Evolutionary conservation across 2,888 invertebrate genomes (phyloP).

Genomic region (Nesidiocoris tenuis): DNA sequence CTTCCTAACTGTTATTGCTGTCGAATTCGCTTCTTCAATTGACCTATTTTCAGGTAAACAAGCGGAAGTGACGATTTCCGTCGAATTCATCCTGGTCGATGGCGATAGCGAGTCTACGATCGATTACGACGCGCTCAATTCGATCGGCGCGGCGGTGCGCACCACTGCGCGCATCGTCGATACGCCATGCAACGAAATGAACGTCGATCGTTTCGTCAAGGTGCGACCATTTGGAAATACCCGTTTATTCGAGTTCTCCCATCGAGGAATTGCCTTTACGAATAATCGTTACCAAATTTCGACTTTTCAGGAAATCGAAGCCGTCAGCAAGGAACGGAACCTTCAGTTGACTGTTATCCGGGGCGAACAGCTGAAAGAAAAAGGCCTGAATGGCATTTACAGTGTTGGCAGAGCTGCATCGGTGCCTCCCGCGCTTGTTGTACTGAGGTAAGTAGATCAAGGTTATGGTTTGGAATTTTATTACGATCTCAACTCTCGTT

Average conservation of each 20-base stretch:
- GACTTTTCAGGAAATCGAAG: slow-evolving; percentile 63
- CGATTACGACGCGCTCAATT: slow-evolving; percentile 57
- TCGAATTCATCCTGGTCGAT: slow-evolving; percentile 59
- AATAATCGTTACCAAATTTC: too few relatives aligned
- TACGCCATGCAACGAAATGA: slow-evolving; percentile 81
- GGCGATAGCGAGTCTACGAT: slow-evolving; percentile 6
- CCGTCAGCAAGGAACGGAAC: slow-evolving; percentile 65
- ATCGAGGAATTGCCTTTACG: too few relatives aligned
- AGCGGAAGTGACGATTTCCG: slow-evolving; percentile 52
- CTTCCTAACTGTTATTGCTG: neutral
- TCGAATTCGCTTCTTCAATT: too few relatives aligned
- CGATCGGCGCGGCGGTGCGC: slow-evolving; percentile 65
- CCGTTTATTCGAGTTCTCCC: too few relatives aligned
- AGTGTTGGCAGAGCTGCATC: slow-evolving; percentile 71
- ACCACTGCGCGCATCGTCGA: slow-evolving; percentile 80
- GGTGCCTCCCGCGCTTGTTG: slow-evolving; percentile 56
- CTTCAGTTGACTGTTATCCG: slow-evolving; percentile 70
- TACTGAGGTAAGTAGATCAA: slow-evolving; percentile 60
- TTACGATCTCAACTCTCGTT: too few relatives aligned
- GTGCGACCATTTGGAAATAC: too few relatives aligned
- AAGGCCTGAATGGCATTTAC: slow-evolving; percentile 84
- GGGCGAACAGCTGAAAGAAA: slow-evolving; percentile 71
- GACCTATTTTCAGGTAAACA: slow-evolving; percentile 22
- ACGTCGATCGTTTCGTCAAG: slow-evolving; percentile 72
- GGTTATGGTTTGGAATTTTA: too few relatives aligned